A percentile compares a stretch with the other conserved stretches of the same genome.
phyloP scores from a whole-genome alignment of 2,888 invertebrate genomes.

The Cephus nigrinus region DNA sequence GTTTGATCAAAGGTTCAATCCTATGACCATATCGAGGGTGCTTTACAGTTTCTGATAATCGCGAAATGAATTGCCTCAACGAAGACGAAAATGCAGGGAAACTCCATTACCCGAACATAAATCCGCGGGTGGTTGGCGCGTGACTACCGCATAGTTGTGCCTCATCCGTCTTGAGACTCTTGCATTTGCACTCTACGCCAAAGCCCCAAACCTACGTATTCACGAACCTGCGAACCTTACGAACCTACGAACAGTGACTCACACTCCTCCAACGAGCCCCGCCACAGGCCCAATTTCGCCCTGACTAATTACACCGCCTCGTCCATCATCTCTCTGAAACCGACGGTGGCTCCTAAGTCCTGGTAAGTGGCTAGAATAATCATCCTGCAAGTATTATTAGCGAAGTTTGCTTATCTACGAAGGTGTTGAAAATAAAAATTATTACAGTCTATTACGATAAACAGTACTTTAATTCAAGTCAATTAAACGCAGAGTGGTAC shows the following conservation, averaged over 20 bases:
- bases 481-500: background rate
- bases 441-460: background rate
- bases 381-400: conserved; percentile 9
- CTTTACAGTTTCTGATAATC: conserved; percentile 19
- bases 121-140: conserved; percentile 38
- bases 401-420: background rate
- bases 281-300: conserved; percentile 9
- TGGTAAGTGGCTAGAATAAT: conserved; percentile 16
- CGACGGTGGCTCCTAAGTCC: background rate
- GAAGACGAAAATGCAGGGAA: conserved; percentile 18
- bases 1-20: too few species aligned
- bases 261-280: background rate
- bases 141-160: conserved; percentile 43
- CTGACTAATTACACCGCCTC: conserved; percentile 22
- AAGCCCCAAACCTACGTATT: conserved; percentile 9
- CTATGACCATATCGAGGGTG: background rate
- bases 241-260: background rate
- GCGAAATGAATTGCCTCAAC: conserved; percentile 10
- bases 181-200: conserved; percentile 36
- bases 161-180: conserved; percentile 39
- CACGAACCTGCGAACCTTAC: conserved; percentile 11
- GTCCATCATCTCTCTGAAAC: conserved; percentile 17
- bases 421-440: background rate
- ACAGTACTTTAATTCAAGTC: conserved; percentile 1
- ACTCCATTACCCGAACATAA: conserved; percentile 43